Evolutionary conservation across 2,797 vertebrate species (phyloP).

Genomic region (Epinephelus coioides): DNA sequence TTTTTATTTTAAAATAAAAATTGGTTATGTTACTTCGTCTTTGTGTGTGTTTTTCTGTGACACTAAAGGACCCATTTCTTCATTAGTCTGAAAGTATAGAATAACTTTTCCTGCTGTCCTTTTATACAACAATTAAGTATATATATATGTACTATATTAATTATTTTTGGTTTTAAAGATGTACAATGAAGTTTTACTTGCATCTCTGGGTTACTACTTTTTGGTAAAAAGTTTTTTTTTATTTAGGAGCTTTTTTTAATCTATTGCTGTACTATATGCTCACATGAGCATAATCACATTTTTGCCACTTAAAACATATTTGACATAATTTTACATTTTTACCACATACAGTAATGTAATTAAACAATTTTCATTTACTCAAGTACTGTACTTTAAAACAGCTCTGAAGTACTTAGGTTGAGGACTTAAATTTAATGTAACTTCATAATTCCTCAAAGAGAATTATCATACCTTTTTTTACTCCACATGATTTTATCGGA

Average conservation of each 20-base stretch:
- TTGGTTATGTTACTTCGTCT: conserved; percentile 68
- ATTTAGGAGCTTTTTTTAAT: neutral
- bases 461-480: neutral
- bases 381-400: neutral
- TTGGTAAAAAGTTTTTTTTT: neutral
- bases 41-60: conserved; percentile 36
- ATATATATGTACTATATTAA: neutral
- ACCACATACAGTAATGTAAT: neutral
- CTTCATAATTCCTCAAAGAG: neutral
- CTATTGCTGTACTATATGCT: neutral
- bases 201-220: too few species aligned
- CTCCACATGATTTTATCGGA: neutral
- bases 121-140: neutral
- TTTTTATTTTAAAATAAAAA: conserved; percentile 76
- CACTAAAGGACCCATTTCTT: neutral
- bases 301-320: neutral
- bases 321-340: neutral
- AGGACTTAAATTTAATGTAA: neutral
- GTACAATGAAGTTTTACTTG: too few species aligned
- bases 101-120: neutral
- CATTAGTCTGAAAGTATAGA: neutral
- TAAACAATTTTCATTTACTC: neutral
- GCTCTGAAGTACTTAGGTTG: too few species aligned
- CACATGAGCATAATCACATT: neutral
- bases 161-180: neutral